Evolutionary conservation across 2,888 invertebrate genomes (phyloP), one percentile per base, ranked within the genome.

Genomic region (Microctonus hyperodae): DNA sequence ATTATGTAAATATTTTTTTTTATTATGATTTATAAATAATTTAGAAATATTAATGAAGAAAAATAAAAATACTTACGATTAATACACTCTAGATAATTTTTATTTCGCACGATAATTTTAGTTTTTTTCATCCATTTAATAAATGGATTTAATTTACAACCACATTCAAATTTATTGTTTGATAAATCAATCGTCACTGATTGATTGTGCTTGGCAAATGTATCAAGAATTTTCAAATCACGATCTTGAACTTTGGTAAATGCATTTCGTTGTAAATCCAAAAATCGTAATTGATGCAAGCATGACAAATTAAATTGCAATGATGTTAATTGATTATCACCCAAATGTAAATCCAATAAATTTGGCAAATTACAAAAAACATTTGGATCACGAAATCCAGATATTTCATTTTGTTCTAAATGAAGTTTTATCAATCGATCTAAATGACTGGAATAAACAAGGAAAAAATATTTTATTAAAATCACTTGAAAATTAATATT

Each of bases 391-490:
- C 85, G 86, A 72, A 92, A 91, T 58, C 86, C 85, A 28, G 87
- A 87, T 33, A 93, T 92, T 80, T 92, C 90, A 78, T 93, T 93
- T 75, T 92, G 91, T 76, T 92, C 92, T 74, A 93, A 81, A 79
- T 93, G 92, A 1, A 93, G 81, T 77, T 92, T 92, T 70, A 88
- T 87, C 71, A 93, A 81, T 69, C 87, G 88, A 0, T 87, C 87
- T 70, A 92, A 79, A 76, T 90, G 89, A 73, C 91, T 86, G 64
- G 70, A 80, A 74, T 13, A 55, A 23, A 37, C n/a, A 5, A 13
- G 55, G 55, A 11, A n/a, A 31, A 35, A 44, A 57, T 1, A 57
- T 51, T 25, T n/a, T n/a, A n/a, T n/a, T n/a, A n/a, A n/a, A n/a
- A n/a, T n/a, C n/a, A n/a, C n/a, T n/a, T n/a, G n/a, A n/a, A n/a